Evolutionary conservation across 2,888 invertebrate species (phyloP), one percentile per base, ranked within the genome.

Genomic region (Gymnocheta viridis): DNA sequence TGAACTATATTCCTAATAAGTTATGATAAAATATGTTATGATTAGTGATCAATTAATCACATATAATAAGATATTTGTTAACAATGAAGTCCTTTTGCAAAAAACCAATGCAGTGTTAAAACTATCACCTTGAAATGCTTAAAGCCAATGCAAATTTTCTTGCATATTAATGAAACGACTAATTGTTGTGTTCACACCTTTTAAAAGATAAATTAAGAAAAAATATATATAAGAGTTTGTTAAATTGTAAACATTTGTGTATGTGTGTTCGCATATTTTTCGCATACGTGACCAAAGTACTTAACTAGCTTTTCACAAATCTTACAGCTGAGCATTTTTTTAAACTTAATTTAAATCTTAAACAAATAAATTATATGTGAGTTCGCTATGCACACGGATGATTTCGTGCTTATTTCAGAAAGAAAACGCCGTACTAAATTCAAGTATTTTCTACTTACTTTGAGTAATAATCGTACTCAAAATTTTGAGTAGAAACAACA

Each of bases 171-270:
- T 80, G 76, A 51, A 72, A 54, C 70, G 66, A 83, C 76, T 83
- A 80, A 80, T 83, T 83, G 80, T 80, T 80, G 83, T 83, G 83
- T 83, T 83, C 83, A 83, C 83, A 83, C 83, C 83, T 83, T 67
- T 83, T 80, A 72, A 80, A 77, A 70, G 47, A 74, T 74, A 83
- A 74, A 74, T 51, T 7, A 22, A 66, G 12, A 69, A 64, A 35
- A 35, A 19, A 4, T n/a, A 38, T n/a, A 24, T 49, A 24, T 49
- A n/a, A 19, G 62, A 44, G 32, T 35, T 41, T 60, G 41, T 41
- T 62, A 29, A 27, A 60, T 44, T 58, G 29, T 17, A 35, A 35
- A 35, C 14, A 9, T 1, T 24, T 35, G 12, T 58, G 27, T 64
- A 9, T 44, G 54, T 47, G 10, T 22, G 22, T 22, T 4, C 3